These are phyloP conservation scores for Dendrolimus kikuchii DNA, from an alignment of 1,140 invertebrate species.

Conservation along the genomic window DNA sequence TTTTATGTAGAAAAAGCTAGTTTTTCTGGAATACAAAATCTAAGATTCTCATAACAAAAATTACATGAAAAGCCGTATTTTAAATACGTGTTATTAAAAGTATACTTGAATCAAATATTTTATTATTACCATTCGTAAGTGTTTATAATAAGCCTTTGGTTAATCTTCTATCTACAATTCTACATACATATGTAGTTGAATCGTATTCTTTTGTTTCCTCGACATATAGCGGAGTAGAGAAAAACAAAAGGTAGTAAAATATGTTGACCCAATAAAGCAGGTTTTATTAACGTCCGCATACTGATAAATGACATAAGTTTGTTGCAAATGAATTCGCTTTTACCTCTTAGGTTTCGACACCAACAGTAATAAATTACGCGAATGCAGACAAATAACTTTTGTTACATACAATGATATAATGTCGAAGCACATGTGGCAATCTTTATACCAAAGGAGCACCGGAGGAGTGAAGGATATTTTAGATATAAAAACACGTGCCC, in stretches of 20 bases:
- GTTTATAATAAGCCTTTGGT: not conserved
- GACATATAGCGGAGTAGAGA: not conserved
- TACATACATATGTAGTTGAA: too few relatives aligned
- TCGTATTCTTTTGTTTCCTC: too few relatives aligned
- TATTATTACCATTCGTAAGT: too few relatives aligned
- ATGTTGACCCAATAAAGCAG: conserved; percentile 4
- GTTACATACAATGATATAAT: conserved; percentile 34
- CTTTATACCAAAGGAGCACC: conserved; percentile 44
- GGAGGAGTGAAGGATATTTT: conserved; percentile 54
- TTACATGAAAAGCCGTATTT: too few relatives aligned
- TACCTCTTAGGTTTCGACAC: conserved; percentile 20
- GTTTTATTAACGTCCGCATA: conserved; percentile 9
- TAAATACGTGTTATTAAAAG: too few relatives aligned
- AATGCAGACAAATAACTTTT: conserved; percentile 32
- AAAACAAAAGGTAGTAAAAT: conserved; percentile 8
- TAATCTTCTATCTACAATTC: too few relatives aligned
- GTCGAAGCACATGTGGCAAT: conserved; percentile 36
- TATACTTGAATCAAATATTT: too few relatives aligned
- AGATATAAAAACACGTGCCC: conserved; percentile 62
- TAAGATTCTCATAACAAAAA: too few relatives aligned
- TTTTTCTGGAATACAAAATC: too few relatives aligned
- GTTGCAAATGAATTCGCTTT: conserved; percentile 22
- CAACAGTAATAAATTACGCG: conserved; percentile 28
- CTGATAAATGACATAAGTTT: conserved; percentile 16
- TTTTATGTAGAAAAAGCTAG: too few relatives aligned